Evolutionary conservation across 1,140 invertebrate genomes (phyloP).

Genomic region (Drosophila sechellia): DNA sequence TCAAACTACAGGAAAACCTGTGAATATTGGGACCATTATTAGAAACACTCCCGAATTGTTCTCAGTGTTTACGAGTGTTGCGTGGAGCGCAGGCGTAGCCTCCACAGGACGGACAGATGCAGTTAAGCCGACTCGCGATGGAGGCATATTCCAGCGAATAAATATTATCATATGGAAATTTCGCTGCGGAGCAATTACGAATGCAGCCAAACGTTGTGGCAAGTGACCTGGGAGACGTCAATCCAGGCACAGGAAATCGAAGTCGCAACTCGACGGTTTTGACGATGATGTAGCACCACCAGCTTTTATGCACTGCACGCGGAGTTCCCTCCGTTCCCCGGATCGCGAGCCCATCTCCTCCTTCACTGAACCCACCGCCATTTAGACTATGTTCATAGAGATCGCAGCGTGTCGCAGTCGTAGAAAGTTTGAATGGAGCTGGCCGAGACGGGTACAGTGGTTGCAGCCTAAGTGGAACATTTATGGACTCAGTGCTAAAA

Average conservation of each 20-base stretch:
- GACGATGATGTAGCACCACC: conserved; percentile 79
- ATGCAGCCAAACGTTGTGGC: conserved; percentile 58
- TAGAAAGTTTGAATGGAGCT: conserved; percentile 67
- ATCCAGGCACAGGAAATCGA: conserved; percentile 76
- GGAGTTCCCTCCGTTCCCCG: not conserved
- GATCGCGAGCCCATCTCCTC: too few species aligned
- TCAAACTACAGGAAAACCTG: too few species aligned
- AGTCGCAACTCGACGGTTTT: conserved; percentile 77
- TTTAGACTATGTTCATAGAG: conserved; percentile 66
- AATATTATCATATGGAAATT: conserved; percentile 84
- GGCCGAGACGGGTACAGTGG: conserved; percentile 4
- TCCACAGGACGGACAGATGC: conserved; percentile 31
- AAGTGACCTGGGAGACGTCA: conserved; percentile 78
- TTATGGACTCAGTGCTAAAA: too few species aligned
- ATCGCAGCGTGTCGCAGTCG: conserved; percentile 56
- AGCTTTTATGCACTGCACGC: conserved; percentile 45
- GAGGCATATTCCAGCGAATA: conserved; percentile 78
- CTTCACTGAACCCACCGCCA: not conserved
- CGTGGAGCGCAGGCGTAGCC: conserved; percentile 70
- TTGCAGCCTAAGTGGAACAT: not conserved
- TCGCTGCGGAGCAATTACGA: conserved; percentile 75
- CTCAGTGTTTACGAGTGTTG: conserved; percentile 37
- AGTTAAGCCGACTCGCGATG: conserved; percentile 47
- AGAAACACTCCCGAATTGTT: not conserved
- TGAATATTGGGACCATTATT: too few species aligned